Evolutionary conservation across 2,797 vertebrate genomes (phyloP), one percentile per base, ranked within the genome.

Genomic region (Sciurus vulgaris): DNA sequence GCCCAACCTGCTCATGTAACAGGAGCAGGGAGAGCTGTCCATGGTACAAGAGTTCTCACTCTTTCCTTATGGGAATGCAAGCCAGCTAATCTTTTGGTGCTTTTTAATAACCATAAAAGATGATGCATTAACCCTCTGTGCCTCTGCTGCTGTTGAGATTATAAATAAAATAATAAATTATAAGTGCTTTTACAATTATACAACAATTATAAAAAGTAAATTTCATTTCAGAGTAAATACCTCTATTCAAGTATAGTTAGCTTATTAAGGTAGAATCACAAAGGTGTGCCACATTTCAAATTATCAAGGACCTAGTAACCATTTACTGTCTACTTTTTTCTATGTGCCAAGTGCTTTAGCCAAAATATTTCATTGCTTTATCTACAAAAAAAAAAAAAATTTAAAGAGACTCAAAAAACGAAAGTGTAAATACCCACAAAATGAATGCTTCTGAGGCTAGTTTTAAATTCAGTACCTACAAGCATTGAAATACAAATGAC

Each of bases 381-480:
- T 67, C 33, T 79, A 59, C 85, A n/a, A 93, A 51, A 61, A 24
- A 61, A 61, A 35, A 81, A 54, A 77, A 77, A 49, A 63, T 47
- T 61, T 24, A 88, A 44, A 84, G 6, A n/a, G 33, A 86, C 17
- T 79, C 13, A 70, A 92, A 78, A 5, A 86, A 83, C 12, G 76
- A 76, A 92, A 87, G 76, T 47, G 2, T 78, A 90, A 94, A 82
- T 44, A 91, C 5, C 5, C 56, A 73, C 30, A 90, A 91, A 92
- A 49, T 79, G 87, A 86, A 72, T 41, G 3, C 17, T 95, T 93
- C 2, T 44, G 79, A 7, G 7, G 20, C 5, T 26, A 92, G 86
- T 91, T 81, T 95, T 92, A 73, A 1, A 56, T 7, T 89, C 15
- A 83, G 0, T 65, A 51, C 26, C 61, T 51, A 22, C 47, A 93